Base-by-base conservation (phyloP, 2,113 vertebrate species). In the Kobus ellipsiprymnus region DNA sequence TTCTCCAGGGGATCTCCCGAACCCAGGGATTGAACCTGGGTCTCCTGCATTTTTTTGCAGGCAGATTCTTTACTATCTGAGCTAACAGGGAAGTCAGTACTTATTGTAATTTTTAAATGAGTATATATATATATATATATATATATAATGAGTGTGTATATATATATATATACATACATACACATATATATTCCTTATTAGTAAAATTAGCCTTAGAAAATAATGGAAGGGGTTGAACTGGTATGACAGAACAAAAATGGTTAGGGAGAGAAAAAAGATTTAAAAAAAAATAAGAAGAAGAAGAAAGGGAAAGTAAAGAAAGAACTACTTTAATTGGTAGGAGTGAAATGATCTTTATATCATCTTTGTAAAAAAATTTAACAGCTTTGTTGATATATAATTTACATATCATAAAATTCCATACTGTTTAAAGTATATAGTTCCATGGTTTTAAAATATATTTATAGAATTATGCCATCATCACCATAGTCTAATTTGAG, bases 401-500 rank as follows among this genome's bases (percentile, higher is more conserved):
- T 95, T 97, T 95, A 86, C 83, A 96, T 96, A 48, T 48, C 90
- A 88, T 90, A 83, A 97, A 97, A 87, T 90, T 91, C 33, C 54
- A 91, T 55, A 81, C 27, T 60, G 86, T 55, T 95, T 84, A 64
- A 82, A 93, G 77, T n/a, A 4, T 29, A 83, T 59, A 86, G 60
- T 36, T 91, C 17, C 55, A 54, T 46, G 48, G 21, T 57, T 82
- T 94, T 93, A 17, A 83, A 50, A 71, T 6, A 14, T 46, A 81
- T 82, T 97, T 94, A 89, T 21, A 95, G 46, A 83, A 77, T 64
- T 55, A 77, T n/a, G 33, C 64, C 17, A 50, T 64, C 87, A 71
- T 86, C 36, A 11, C 77, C 67, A 74, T 59, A 55, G 36, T 74
- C 81, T 87, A 90, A 91, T 77, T 97, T 87, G 71, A 80, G 57